Conservation (phyloP, 2,797 vertebrate species). For the Acrossocheilus fasciatus region DNA sequence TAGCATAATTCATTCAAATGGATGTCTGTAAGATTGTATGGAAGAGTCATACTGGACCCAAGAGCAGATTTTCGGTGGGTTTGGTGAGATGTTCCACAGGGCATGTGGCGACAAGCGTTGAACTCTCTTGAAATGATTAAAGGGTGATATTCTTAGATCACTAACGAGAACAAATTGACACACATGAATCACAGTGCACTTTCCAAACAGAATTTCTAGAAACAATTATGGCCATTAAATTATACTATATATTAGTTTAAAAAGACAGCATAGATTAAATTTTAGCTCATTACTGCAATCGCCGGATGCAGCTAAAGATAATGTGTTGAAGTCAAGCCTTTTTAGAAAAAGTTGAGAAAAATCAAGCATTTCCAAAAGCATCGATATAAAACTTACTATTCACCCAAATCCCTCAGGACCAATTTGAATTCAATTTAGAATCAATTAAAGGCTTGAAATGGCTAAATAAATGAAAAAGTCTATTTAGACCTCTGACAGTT, state of each 20-base stretch:
- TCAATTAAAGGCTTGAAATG: conserved; percentile 14
- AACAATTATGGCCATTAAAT: neutral
- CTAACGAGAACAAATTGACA: conserved; percentile 28
- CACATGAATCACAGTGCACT: conserved; percentile 13
- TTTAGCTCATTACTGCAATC: neutral
- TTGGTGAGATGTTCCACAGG: conserved; percentile 24
- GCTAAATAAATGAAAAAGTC: neutral
- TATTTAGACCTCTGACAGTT: conserved; percentile 34
- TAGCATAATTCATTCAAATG: neutral
- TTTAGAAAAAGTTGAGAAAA: neutral
- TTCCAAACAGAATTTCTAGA: neutral
- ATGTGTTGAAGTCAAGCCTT: neutral
- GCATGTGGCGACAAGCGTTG: neutral
- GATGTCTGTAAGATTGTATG: neutral
- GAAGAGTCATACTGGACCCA: neutral
- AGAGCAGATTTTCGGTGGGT: conserved; percentile 38
- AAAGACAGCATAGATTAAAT: neutral
- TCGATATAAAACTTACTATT: neutral
- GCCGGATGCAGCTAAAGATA: neutral
- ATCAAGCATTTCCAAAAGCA: neutral
- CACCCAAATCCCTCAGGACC: neutral
- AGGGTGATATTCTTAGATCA: conserved; percentile 34
- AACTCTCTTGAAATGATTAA: conserved; percentile 33
- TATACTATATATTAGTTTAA: neutral
- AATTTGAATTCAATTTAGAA: conserved; percentile 12